These are phyloP conservation scores for Monopis laevigella DNA, from an alignment of 2,888 invertebrate genomes.

Conservation along the genomic window DNA sequence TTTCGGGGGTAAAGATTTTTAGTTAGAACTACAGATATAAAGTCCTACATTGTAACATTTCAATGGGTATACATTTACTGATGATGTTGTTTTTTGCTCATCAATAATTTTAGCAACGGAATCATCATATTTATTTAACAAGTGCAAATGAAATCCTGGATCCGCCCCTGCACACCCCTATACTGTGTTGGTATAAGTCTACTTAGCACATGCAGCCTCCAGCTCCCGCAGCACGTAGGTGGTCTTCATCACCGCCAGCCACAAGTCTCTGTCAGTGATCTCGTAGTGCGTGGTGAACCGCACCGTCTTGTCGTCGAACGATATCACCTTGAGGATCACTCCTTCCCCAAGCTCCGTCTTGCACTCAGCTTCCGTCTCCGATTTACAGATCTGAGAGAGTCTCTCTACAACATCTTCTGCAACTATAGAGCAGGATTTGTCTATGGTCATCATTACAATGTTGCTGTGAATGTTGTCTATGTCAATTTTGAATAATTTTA, in stretches of 20 bases:
- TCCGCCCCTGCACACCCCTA: too few species aligned
- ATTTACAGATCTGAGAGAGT: constrained; percentile 48
- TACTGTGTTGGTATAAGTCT: not conserved
- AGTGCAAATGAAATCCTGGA: too few species aligned
- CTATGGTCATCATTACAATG: constrained; percentile 74
- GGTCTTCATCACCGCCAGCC: constrained; percentile 76
- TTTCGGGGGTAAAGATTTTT: too few species aligned
- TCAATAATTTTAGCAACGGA: too few species aligned
- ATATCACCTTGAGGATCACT: constrained; percentile 68
- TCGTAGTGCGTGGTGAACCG: constrained; percentile 79
- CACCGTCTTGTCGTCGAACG: constrained; percentile 66
- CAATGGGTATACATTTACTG: too few species aligned
- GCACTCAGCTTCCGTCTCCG: constrained; percentile 54
- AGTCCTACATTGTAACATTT: too few species aligned
- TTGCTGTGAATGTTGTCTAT: constrained; percentile 74
- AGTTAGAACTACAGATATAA: too few species aligned
- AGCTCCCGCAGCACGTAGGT: constrained; percentile 73
- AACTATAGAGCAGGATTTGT: constrained; percentile 56
- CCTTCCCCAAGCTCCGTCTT: constrained; percentile 50
- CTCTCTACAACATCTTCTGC: constrained; percentile 48
- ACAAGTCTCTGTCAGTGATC: constrained; percentile 72
- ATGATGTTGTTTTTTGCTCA: too few species aligned
- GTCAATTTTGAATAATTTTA: constrained; percentile 71
- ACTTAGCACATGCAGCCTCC: constrained; percentile 28
- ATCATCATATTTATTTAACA: too few species aligned